Evolutionary conservation across 2,888 invertebrate species (phyloP).

Genomic region (Crepidodera aurea): DNA sequence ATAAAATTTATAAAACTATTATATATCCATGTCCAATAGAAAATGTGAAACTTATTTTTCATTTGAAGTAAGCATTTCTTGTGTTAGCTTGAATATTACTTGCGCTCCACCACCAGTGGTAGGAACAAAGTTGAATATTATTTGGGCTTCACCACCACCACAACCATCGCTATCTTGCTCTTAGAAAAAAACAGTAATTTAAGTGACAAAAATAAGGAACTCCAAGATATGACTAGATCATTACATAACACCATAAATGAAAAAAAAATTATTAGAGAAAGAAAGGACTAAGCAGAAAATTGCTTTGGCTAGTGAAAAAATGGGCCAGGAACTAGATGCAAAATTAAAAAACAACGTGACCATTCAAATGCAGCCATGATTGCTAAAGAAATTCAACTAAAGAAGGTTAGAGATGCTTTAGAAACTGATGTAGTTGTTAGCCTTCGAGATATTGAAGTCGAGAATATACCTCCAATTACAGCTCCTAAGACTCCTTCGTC

Average conservation of each 20-base stretch:
- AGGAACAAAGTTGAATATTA: slow-evolving; percentile 91
- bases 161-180: slow-evolving; percentile 92
- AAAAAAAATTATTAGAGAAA: slow-evolving; percentile 77
- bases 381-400: too few relatives aligned
- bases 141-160: too few relatives aligned
- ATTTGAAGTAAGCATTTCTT: slow-evolving; percentile 73
- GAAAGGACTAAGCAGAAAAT: too few relatives aligned
- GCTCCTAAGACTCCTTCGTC: too few relatives aligned
- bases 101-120: slow-evolving; percentile 96
- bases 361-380: too few relatives aligned
- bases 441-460: slow-evolving; percentile 25
- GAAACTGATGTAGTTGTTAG: slow-evolving; percentile 33
- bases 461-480: too few relatives aligned
- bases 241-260: slow-evolving; percentile 63
- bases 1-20: too few relatives aligned
- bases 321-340: slow-evolving; percentile 73
- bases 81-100: slow-evolving; percentile 88
- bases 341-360: slow-evolving; percentile 67
- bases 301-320: too few relatives aligned
- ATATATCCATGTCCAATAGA: too few relatives aligned
- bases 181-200: slow-evolving; percentile 74
- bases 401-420: too few relatives aligned
- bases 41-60: not conserved
- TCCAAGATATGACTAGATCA: slow-evolving; percentile 61
- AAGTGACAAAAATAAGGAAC: slow-evolving; percentile 70